Evolutionary conservation across 2,888 invertebrate genomes (phyloP).

Genomic region (Sphaeridia pumilis): DNA sequence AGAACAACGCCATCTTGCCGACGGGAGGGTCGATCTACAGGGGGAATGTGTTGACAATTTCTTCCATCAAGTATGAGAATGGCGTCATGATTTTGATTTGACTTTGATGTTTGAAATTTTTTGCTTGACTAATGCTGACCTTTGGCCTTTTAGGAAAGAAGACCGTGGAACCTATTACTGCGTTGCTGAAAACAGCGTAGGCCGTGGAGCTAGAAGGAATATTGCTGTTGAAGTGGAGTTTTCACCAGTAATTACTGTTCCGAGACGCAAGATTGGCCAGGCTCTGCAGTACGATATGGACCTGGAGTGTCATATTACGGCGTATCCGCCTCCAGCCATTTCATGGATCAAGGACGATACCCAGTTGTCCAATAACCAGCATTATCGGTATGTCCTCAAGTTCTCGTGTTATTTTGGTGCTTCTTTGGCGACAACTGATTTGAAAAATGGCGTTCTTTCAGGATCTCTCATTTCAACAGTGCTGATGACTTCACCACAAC

Average conservation of each 20-base stretch:
- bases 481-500: slow-evolving; percentile 87
- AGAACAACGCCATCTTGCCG: slow-evolving; percentile 83
- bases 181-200: slow-evolving; percentile 66
- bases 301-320: slow-evolving; percentile 85
- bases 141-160: slow-evolving; percentile 75
- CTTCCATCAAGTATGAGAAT: slow-evolving; percentile 32
- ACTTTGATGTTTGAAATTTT: background rate
- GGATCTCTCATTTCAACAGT: slow-evolving; percentile 79
- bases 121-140: too few relatives aligned
- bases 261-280: slow-evolving; percentile 69
- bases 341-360: slow-evolving; percentile 76
- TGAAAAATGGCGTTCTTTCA: slow-evolving; percentile 38
- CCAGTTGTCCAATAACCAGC: slow-evolving; percentile 75
- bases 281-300: slow-evolving; percentile 90
- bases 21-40: slow-evolving; percentile 74
- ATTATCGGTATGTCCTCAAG: slow-evolving; percentile 51
- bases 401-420: background rate
- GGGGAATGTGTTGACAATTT: slow-evolving; percentile 28
- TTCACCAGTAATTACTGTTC: slow-evolving; percentile 72
- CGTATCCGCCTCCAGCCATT: slow-evolving; percentile 86
- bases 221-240: slow-evolving; percentile 85
- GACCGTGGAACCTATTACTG: slow-evolving; percentile 70
- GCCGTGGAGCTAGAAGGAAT: slow-evolving; percentile 61
- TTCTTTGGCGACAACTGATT: background rate
- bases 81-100: slow-evolving; percentile 1